A percentile compares a stretch with the other conserved stretches of the same genome.
phyloP scores from a whole-genome alignment of 2,113 vertebrate genomes.

The Lampris megalopsis region DNA sequence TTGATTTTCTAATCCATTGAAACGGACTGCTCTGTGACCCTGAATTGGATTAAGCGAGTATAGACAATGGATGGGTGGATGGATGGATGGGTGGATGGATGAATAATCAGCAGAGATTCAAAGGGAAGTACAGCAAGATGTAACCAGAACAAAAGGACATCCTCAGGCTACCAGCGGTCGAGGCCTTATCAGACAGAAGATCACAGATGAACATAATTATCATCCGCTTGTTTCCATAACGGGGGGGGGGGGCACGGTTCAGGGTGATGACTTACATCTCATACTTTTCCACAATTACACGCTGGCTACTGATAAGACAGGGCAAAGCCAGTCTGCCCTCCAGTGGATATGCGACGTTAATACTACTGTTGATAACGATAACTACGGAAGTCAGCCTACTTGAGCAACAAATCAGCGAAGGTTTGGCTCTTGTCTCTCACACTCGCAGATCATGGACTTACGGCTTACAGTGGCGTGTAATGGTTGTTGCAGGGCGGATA shows the following conservation, averaged over 20 bases:
- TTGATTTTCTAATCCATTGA: not conserved
- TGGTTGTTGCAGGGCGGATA: too few species aligned
- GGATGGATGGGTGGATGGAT: too few species aligned
- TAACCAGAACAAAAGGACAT: not conserved
- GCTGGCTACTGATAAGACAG: slow-evolving; percentile 3
- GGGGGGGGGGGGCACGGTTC: not conserved
- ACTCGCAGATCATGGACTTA: too few species aligned
- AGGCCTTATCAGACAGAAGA: not conserved
- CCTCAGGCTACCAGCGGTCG: not conserved
- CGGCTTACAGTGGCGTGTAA: too few species aligned
- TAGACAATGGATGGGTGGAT: too few species aligned
- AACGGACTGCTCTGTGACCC: not conserved
- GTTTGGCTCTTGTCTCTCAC: too few species aligned
- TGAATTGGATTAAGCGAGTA: too few species aligned
- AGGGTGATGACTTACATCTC: not conserved
- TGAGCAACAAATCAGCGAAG: too few species aligned
- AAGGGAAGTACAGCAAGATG: not conserved
- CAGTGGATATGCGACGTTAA: slow-evolving; percentile 23
- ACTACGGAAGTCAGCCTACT: not conserved
- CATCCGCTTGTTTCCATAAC: slow-evolving; percentile 1
- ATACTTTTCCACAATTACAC: not conserved
- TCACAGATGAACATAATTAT: slow-evolving; percentile 5
- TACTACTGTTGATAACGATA: not conserved
- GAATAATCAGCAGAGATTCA: not conserved
- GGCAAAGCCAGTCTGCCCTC: slow-evolving; percentile 38